Evolutionary conservation across 2,113 vertebrate species (phyloP).

Genomic region (Sapayoa aenigma): DNA sequence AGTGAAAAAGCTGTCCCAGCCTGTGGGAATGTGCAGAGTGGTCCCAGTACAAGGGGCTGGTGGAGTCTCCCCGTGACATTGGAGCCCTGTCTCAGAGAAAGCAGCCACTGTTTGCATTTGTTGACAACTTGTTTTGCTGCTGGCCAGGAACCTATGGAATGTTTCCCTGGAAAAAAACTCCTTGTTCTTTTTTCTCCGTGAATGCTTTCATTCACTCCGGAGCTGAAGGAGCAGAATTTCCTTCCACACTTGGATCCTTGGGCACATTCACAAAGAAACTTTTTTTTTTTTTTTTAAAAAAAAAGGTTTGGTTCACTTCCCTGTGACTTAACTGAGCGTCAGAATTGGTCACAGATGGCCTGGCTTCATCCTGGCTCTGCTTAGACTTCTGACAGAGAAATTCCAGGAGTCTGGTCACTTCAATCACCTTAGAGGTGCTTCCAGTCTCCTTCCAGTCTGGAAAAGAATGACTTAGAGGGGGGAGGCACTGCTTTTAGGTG

Average conservation of each 20-base stretch:
- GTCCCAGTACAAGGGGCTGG: not conserved
- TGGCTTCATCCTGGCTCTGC: not conserved
- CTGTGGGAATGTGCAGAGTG: not conserved
- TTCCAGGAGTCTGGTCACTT: not conserved
- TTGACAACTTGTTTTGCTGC: slow-evolving; percentile 19
- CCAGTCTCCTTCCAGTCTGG: not conserved
- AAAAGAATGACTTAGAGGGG: not conserved
- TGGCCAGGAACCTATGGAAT: slow-evolving; percentile 53
- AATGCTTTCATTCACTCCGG: slow-evolving; percentile 57
- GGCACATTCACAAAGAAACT: slow-evolving; percentile 13
- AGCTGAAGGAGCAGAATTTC: slow-evolving; percentile 34
- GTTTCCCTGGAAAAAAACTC: slow-evolving; percentile 33
- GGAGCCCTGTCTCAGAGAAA: not conserved
- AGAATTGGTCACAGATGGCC: not conserved
- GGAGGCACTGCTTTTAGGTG: not conserved
- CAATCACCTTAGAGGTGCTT: not conserved
- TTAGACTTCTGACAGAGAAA: not conserved
- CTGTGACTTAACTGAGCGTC: not conserved
- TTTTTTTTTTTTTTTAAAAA: not conserved
- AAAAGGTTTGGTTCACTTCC: slow-evolving; percentile 13
- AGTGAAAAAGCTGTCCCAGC: not conserved
- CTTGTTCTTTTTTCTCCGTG: slow-evolving; percentile 11
- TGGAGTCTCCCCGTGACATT: not conserved
- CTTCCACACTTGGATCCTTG: slow-evolving; percentile 22
- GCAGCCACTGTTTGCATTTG: slow-evolving; percentile 35